Evolutionary conservation across 2,113 vertebrate species (phyloP).

Genomic region (Phaetusa simplex): DNA sequence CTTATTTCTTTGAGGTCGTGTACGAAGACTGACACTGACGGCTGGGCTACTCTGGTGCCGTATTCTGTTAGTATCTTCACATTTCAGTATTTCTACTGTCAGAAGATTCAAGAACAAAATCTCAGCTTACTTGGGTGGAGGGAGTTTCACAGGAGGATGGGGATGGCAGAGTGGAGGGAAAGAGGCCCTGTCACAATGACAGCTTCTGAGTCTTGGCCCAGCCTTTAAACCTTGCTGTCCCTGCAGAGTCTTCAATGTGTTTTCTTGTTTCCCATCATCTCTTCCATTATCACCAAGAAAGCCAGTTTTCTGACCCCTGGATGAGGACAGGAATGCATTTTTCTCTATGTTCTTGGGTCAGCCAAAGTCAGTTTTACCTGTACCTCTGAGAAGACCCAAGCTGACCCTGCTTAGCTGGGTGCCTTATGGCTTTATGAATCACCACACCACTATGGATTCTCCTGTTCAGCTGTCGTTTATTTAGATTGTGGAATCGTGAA

Average conservation of each 20-base stretch:
- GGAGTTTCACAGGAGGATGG: not conserved
- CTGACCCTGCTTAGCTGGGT: not conserved
- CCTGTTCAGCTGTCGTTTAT: not conserved
- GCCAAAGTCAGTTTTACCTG: not conserved
- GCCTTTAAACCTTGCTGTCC: not conserved
- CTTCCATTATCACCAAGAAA: not conserved
- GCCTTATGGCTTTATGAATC: not conserved
- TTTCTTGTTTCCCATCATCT: not conserved
- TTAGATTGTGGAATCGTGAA: not conserved
- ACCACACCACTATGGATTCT: not conserved
- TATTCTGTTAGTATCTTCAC: not conserved
- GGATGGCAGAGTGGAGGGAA: not conserved
- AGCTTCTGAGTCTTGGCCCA: not conserved
- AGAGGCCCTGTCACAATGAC: fast-evolving
- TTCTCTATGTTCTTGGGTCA: not conserved
- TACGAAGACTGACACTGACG: not conserved
- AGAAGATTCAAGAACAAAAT: not conserved
- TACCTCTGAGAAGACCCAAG: not conserved
- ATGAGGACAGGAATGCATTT: not conserved
- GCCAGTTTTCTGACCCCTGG: not conserved
- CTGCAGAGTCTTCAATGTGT: not conserved
- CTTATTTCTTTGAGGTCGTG: not conserved
- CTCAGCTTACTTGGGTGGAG: not conserved
- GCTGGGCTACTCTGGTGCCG: not conserved
- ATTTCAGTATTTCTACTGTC: not conserved